These are phyloP conservation scores for Oscheius sp. DNA, from an alignment of 2,888 invertebrate genomes.

Conservation along the genomic window DNA sequence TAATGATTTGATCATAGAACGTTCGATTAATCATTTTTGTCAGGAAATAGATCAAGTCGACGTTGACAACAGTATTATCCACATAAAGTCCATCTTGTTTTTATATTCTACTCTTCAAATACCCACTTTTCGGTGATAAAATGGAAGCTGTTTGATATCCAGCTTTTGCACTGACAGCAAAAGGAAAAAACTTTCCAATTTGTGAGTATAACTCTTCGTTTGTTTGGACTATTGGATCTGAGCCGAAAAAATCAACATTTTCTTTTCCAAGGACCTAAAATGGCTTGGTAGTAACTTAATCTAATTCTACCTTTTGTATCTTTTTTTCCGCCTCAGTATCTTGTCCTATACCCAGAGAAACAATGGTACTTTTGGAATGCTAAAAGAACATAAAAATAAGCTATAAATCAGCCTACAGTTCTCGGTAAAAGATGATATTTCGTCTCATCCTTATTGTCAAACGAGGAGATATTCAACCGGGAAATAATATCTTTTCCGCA, in stretches of 20 bases:
- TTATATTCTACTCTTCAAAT: too few species aligned
- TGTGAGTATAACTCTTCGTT: slow-evolving; percentile 13
- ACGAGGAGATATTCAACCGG: neutral
- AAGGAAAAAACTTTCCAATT: slow-evolving; percentile 20
- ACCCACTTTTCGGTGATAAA: too few species aligned
- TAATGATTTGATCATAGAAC: neutral
- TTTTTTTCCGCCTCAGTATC: neutral
- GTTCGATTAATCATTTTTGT: neutral
- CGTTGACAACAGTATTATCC: slow-evolving; percentile 10
- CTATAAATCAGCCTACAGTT: neutral
- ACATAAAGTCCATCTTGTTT: neutral
- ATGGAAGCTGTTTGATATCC: too few species aligned
- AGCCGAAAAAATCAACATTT: slow-evolving; percentile 26
- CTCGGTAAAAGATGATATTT: slow-evolving; percentile 2
- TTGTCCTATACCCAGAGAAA: neutral
- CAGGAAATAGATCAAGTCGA: slow-evolving; percentile 17
- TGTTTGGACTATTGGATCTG: slow-evolving; percentile 21
- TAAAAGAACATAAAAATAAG: neutral
- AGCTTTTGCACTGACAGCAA: slow-evolving; percentile 17
- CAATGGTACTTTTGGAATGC: neutral
- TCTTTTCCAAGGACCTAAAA: slow-evolving; percentile 1
- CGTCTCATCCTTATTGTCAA: neutral
- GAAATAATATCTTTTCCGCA: neutral
- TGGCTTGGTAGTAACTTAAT: too few species aligned
- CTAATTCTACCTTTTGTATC: too few species aligned